Evolutionary conservation across 2,888 invertebrate genomes (phyloP).

Genomic region (Drosophila picticornis): DNA sequence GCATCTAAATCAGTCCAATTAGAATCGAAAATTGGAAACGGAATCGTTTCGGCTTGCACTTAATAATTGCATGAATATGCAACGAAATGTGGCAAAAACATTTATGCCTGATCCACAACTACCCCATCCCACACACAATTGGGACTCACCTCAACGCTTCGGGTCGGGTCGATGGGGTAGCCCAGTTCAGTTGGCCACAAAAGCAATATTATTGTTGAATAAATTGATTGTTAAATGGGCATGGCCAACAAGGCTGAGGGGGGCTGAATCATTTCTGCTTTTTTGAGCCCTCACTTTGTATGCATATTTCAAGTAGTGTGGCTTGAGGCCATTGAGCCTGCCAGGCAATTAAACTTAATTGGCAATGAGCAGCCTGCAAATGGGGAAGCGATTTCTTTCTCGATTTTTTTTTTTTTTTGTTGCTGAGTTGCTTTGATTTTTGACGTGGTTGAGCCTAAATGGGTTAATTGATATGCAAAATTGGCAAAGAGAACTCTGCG

Average conservation of each 20-base stretch:
- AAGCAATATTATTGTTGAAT: constrained; percentile 72
- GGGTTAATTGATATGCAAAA: constrained; percentile 61
- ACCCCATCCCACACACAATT: neutral
- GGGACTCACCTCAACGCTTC: constrained; percentile 6
- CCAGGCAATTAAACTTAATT: constrained; percentile 77
- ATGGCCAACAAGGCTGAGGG: constrained; percentile 1
- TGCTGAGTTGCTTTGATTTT: constrained; percentile 55
- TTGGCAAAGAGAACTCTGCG: constrained; percentile 25
- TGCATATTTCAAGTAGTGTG: constrained; percentile 71
- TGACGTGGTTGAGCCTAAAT: constrained; percentile 39
- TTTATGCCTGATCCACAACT: constrained; percentile 19
- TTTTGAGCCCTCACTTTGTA: constrained; percentile 62
- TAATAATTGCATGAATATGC: constrained; percentile 71
- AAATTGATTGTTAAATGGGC: constrained; percentile 81
- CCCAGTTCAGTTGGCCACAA: constrained; percentile 26
- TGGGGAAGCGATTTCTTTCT: constrained; percentile 33
- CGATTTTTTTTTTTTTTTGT: constrained; percentile 18
- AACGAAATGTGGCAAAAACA: constrained; percentile 52
- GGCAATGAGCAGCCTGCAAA: constrained; percentile 66
- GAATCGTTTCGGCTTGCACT: constrained; percentile 38
- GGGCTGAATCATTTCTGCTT: constrained; percentile 29
- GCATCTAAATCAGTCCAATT: constrained; percentile 69
- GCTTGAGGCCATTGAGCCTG: constrained; percentile 47
- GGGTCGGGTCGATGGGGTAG: constrained; percentile 12
- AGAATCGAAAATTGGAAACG: constrained; percentile 33